Percentiles rank a stretch among this genome's conserved stretches.
Evolutionary conservation across 2,797 vertebrate species (phyloP).

Genomic region (Ctenopoma kingsleyae): DNA sequence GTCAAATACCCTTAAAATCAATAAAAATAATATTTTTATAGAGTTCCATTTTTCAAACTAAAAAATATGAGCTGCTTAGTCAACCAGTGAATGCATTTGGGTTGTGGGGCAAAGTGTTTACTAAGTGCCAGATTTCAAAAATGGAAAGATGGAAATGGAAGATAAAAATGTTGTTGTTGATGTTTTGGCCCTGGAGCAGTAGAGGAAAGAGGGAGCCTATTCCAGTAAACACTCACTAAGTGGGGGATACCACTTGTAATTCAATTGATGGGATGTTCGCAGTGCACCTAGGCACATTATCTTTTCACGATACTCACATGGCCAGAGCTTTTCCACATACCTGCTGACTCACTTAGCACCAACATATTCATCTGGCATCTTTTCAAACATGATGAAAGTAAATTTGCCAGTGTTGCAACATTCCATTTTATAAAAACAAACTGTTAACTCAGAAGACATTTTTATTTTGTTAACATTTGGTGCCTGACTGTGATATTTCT

Average conservation of each 20-base stretch:
- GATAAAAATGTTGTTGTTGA: conserved; percentile 41
- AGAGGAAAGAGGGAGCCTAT: conserved; percentile 51
- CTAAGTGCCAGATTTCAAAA: conserved; percentile 58
- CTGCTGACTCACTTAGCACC: conserved; percentile 54
- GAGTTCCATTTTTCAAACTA: conserved; percentile 48
- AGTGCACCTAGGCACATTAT: conserved; percentile 71
- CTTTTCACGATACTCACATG: conserved; percentile 41
- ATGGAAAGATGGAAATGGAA: conserved; percentile 43
- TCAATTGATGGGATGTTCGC: conserved; percentile 70
- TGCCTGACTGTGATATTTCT: conserved; percentile 22
- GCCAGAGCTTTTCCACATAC: conserved; percentile 51
- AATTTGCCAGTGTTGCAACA: conserved; percentile 36
- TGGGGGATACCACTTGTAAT: conserved; percentile 73
- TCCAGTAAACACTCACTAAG: conserved; percentile 76
- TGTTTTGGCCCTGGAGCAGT: conserved; percentile 43
- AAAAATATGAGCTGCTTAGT: conserved; percentile 41
- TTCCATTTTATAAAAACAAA: conserved; percentile 61
- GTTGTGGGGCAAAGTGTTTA: conserved; percentile 53
- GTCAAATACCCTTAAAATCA: conserved; percentile 49
- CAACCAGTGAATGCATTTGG: conserved; percentile 39
- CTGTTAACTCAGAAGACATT: conserved; percentile 32
- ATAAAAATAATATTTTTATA: conserved; percentile 70
- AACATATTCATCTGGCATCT: conserved; percentile 31
- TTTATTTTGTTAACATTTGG: conserved; percentile 10
- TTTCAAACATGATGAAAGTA: conserved; percentile 22